A percentile compares a stretch with the other conserved stretches of the same genome.
phyloP scores from a whole-genome alignment of 2,888 invertebrate species.

The Sicus ferrugineus region DNA sequence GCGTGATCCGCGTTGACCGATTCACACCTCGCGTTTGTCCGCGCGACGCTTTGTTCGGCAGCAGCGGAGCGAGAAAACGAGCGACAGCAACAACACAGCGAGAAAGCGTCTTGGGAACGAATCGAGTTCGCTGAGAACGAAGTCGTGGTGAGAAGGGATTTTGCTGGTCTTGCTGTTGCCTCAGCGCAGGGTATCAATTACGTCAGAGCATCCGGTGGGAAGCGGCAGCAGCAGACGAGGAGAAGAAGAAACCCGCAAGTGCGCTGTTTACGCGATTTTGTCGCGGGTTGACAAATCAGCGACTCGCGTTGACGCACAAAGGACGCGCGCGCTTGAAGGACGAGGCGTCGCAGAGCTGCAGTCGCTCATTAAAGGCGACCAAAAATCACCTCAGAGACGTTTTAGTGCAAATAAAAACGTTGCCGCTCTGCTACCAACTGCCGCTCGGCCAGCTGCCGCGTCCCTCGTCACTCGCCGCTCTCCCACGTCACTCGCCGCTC shows the following conservation, averaged over 20 bases:
- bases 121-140: too few species aligned
- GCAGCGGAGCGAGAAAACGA: background rate
- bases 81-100: background rate
- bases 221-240: background rate
- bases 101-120: background rate
- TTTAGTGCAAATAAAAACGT: too few species aligned
- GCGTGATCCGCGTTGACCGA: conserved; percentile 21
- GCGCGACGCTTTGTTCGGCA: conserved; percentile 14
- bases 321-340: too few species aligned
- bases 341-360: too few species aligned
- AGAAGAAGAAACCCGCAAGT: too few species aligned
- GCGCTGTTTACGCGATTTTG: conserved; percentile 35
- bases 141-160: too few species aligned
- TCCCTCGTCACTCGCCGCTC: too few species aligned
- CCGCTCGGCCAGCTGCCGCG: too few species aligned
- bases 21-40: conserved; percentile 28
- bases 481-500: too few species aligned
- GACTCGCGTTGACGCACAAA: background rate
- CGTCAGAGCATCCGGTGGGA: conserved; percentile 15
- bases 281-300: conserved; percentile 32
- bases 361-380: too few species aligned
- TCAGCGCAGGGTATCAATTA: conserved; percentile 25
- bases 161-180: background rate
- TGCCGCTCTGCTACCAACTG: too few species aligned
- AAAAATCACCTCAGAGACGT: too few species aligned